Base-by-base conservation (phyloP, 2,113 vertebrate species). In the Chiloscyllium plagiosum region DNA sequence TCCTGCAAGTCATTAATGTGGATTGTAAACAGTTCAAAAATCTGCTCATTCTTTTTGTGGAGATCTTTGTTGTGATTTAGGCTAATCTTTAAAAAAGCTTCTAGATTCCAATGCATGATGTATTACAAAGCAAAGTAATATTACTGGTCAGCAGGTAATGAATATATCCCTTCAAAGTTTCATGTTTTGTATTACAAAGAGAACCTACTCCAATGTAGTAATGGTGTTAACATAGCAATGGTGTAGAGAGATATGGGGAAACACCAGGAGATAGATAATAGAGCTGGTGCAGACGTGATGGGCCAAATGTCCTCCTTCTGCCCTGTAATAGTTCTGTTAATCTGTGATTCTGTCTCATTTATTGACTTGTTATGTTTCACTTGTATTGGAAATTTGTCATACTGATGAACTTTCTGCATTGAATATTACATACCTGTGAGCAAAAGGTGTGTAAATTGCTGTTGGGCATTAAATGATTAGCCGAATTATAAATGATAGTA, bases 101-200 rank as follows among this genome's bases (percentile, higher is more conserved):
- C 66, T 66, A 22, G 20, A 68, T 6, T 65, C 26, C 56, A 90
- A 56, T 33, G 50, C 13, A 4, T 65, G 7, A 20, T 29, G 26
- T 22, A 61, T 90, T n/a, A 6, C 19, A 68, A 94, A 94, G 90
- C n/a, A 68, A 94, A 68, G 10, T 22, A 65, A 66, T 65, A 50
- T 37, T 94, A 2, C 65, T 90, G 26, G 52, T 61, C 52, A 90
- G 12, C 90, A 94, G 56, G 3, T n/a, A 37, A n/a, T 26, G 22
- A 65, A n/a, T 24, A 37, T n/a, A 37, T 66, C 90, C 90, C n/a
- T 66, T 94, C 90, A 66, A 33, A 93, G 89, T 65, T 66, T 93
- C 87, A 90, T 33, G 37, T 65, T 94, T 94, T n/a, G 61, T 50
- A 22, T 33, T 20, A 42, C 65, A 68, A 68, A 24, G n/a, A 37